Evolutionary conservation across 2,888 invertebrate species (phyloP).

Genomic region (Drosophila helvetica): DNA sequence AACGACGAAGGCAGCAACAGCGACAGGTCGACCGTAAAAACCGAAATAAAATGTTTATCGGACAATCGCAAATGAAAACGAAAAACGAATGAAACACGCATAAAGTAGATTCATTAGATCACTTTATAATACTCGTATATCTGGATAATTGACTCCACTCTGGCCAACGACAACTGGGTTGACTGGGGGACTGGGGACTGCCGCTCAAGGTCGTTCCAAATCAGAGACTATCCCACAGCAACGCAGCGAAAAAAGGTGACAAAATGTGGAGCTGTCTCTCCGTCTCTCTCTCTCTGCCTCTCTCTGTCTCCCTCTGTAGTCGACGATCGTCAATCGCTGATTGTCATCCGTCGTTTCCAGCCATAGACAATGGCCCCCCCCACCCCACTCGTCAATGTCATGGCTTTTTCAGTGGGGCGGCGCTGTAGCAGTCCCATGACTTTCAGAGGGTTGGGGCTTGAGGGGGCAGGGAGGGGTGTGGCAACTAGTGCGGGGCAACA

Average conservation of each 20-base stretch:
- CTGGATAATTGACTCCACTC: constrained; percentile 52
- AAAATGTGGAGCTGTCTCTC: constrained; percentile 52
- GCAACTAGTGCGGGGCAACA: constrained; percentile 29
- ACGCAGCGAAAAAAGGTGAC: constrained; percentile 18
- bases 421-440: not conserved
- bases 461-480: not conserved
- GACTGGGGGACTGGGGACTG: constrained; percentile 12
- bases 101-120: constrained; percentile 49
- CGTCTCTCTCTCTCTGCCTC: constrained; percentile 34
- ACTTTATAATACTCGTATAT: constrained; percentile 41
- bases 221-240: constrained; percentile 55
- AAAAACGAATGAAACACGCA: constrained; percentile 50
- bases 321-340: constrained; percentile 32
- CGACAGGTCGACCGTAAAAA: constrained; percentile 20
- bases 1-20: constrained; percentile 27
- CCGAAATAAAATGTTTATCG: constrained; percentile 56
- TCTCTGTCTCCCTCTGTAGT: constrained; percentile 25
- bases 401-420: constrained; percentile 9
- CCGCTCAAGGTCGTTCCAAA: constrained; percentile 71
- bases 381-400: constrained; percentile 47
- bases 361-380: constrained; percentile 48
- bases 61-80: constrained; percentile 50
- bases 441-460: not conserved
- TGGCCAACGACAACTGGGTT: constrained; percentile 28
- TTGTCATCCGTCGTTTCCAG: constrained; percentile 22